Evolutionary conservation across 2,888 invertebrate species (phyloP), one percentile per base, ranked within the genome.

Genomic region (Bellardia pandia): DNA sequence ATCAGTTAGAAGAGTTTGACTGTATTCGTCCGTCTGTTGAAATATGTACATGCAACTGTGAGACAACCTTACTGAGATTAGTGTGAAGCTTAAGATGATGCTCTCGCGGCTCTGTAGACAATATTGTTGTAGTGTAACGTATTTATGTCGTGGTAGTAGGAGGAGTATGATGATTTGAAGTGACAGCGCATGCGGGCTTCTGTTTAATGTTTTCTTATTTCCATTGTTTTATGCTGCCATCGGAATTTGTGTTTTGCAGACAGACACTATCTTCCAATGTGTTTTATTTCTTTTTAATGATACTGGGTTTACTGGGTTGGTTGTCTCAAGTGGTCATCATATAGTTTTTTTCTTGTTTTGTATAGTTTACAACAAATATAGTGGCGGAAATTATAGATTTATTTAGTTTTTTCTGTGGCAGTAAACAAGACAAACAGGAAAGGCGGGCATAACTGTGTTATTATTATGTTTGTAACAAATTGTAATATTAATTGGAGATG

Each of bases 131-230:
- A 45, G 45, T 0, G 33, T 48, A 30, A 53, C 51, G 37, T 37
- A 37, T 48, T 33, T 56, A 40, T 30, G 62, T 48, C 76, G 60
- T 48, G 14, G 62, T 64, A 60, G 80, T 23, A 51, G 69, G 53
- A 64, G 58, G 62, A 62, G 53, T 11, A 64, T 56, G 45, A 16
- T 69, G 33, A 72, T 62, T 79, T 83, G 64, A 86, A 79, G 77
- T 86, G 79, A 56, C 40, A 64, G 83, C 76, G 71, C 83, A 86
- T 86, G 86, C 83, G 86, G 86, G 86, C 83, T 84, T 83, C 80
- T 66, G 86, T 86, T 86, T 64, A 79, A 76, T 45, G 53, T 83
- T 83, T 72, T 56, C 51, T 60, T 53, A 45, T 40, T 74, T 60
- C 37, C 14, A 79, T 76, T 75, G 72, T 77, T 76, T 81, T 68